A percentile compares a stretch with the other conserved stretches of the same genome.
Conservation (phyloP, 2,888 invertebrate species). For the Chrysomela aeneicollis region DNA sequence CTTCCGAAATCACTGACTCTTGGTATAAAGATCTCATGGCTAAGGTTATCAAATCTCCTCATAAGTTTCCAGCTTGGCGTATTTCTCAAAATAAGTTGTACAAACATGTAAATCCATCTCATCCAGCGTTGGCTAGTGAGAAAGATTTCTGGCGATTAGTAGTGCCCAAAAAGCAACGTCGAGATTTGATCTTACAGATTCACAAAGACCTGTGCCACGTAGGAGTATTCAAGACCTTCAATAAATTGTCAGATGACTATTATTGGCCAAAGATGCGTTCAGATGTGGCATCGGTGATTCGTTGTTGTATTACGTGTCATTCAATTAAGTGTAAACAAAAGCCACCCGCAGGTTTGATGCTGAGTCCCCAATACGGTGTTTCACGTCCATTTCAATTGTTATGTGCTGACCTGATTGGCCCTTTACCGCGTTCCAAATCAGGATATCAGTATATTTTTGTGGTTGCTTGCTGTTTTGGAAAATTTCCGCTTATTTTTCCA, state of each 20-base stretch:
- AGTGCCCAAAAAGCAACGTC: neutral
- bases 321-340: conserved; percentile 28
- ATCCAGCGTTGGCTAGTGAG: neutral
- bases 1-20: conserved; percentile 13
- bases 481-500: conserved; percentile 34
- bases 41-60: conserved; percentile 10
- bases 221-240: conserved; percentile 15
- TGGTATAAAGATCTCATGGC: conserved; percentile 22
- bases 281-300: conserved; percentile 22
- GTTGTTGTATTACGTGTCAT: conserved; percentile 11
- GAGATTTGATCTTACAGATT: neutral
- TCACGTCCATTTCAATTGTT: conserved; percentile 30
- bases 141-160: neutral
- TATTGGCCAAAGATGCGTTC: conserved; percentile 29
- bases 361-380: conserved; percentile 15
- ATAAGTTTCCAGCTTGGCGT: neutral
- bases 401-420: conserved; percentile 32
- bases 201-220: conserved; percentile 5
- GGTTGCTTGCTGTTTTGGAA: conserved; percentile 35
- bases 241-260: neutral
- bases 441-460: conserved; percentile 33
- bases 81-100: neutral
- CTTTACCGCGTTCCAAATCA: conserved; percentile 29
- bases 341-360: conserved; percentile 25
- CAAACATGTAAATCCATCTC: neutral